Evolutionary conservation across 2,113 vertebrate genomes (phyloP), one percentile per base, ranked within the genome.

Genomic region (Microtus montanus): DNA sequence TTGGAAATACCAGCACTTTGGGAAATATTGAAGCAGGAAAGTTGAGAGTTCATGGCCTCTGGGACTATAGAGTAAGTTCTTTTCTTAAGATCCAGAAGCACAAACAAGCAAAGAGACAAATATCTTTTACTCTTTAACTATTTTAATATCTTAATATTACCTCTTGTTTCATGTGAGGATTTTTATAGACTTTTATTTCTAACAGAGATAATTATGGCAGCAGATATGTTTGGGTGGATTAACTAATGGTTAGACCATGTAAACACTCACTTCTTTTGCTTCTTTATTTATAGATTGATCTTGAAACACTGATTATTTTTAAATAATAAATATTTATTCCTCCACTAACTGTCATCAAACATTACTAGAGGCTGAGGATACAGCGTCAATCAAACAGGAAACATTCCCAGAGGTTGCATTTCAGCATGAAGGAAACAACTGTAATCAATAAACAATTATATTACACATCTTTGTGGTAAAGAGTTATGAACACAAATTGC

Each of bases 61-160:
- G 7, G 33, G 44, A 22, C 66, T 54, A 26, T 13, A 52, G 35
- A 63, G 22, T 15, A 28, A 28, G n/a, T 24, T 84, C 38, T 13
- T 84, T 14, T 84, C 61, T 84, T 30, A 77, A 84, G n/a, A 70
- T 11, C 38, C 17, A 49, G 63, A 49, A 49, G 49, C 47, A 22
- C 64, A 49, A 70, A n/a, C 33, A 85, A 20, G 19, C 38, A 38
- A 68, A n/a, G 78, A 88, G 64, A 47, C 22, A 70, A 68, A 24
- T 47, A 68, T 78, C 20, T 87, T 47, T 86, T 86, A 79, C 66
- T 80, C 38, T 90, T 91, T 19, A 94, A 79, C 14, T 79, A 70
- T 49, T 92, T 90, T 68, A 90, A 49, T 89, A 87, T 83, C 20
- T 95, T 96, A 64, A 33, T 90, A 24, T 30, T 80, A 80, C 87